A percentile compares a stretch with the other conserved stretches of the same genome.
phyloP scores from a whole-genome alignment of 2,888 invertebrate species.

The Drosophila paranaensis region DNA sequence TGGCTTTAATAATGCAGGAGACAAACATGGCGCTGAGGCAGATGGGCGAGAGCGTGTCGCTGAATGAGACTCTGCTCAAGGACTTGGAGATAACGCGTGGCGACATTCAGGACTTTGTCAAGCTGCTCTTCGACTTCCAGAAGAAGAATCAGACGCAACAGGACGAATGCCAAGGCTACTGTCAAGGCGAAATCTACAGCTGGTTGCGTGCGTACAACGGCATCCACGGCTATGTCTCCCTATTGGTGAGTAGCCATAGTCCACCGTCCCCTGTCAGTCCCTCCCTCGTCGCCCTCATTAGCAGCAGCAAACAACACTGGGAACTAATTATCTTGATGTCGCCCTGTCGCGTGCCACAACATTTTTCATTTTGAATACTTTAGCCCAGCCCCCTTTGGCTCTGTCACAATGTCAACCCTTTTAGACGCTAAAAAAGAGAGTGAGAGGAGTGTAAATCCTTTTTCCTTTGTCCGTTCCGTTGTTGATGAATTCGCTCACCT shows the following conservation, averaged over 20 bases:
- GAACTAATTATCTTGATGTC: constrained; percentile 44
- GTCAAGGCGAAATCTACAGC: constrained; percentile 87
- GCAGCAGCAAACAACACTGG: not conserved
- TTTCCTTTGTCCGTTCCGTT: constrained; percentile 23
- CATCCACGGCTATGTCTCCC: constrained; percentile 93
- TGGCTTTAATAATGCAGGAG: constrained; percentile 48
- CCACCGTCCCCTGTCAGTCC: not conserved
- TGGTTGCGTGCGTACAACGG: constrained; percentile 88
- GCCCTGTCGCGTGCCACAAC: constrained; percentile 35
- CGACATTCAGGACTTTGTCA: constrained; percentile 77
- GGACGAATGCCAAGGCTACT: constrained; percentile 85
- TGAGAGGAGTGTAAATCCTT: not conserved
- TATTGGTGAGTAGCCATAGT: constrained; percentile 87
- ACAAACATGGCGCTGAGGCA: constrained; percentile 37
- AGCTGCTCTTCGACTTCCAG: constrained; percentile 63
- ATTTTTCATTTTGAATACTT: constrained; percentile 45
- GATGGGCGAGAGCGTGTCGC: not conserved
- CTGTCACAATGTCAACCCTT: constrained; percentile 42
- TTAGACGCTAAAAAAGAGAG: not conserved
- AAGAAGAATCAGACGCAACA: constrained; percentile 51
- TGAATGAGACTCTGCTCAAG: constrained; percentile 56
- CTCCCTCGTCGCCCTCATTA: constrained; percentile 17
- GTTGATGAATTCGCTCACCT: constrained; percentile 33
- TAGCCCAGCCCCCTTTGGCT: not conserved
- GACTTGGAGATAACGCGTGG: constrained; percentile 63